Conservation (phyloP, 2,113 vertebrate genomes). For the Microtus montanus region DNA sequence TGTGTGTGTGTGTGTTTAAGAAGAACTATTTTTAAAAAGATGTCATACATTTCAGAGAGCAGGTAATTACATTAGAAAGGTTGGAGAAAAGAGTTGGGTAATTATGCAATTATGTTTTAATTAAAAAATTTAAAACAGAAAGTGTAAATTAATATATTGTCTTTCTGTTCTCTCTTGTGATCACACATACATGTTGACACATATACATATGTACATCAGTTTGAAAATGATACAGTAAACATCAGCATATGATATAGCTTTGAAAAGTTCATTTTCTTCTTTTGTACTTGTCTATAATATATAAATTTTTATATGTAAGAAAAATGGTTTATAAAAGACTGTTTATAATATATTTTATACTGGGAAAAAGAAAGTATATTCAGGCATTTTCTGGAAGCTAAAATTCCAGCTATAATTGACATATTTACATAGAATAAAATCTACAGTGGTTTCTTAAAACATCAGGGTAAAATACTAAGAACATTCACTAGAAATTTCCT, state of each 20-base stretch:
- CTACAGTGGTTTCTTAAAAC: not conserved
- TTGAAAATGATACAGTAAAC: not conserved
- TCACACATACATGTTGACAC: not conserved
- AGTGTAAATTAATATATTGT: not conserved
- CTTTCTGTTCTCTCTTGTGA: not conserved
- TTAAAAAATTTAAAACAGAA: not conserved
- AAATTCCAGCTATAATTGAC: not conserved
- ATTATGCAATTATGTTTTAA: not conserved
- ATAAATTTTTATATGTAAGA: not conserved
- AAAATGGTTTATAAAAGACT: not conserved
- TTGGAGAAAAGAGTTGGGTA: not conserved
- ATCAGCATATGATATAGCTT: not conserved
- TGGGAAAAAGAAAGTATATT: not conserved
- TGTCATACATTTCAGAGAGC: not conserved
- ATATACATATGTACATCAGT: not conserved
- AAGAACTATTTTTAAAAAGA: not conserved
- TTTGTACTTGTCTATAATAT: not conserved
- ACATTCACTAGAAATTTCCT: conserved; percentile 52
- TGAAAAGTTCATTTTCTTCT: not conserved
- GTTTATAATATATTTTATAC: not conserved
- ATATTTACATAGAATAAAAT: not conserved
- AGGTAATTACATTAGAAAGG: not conserved
- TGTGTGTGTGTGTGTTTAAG: not conserved
- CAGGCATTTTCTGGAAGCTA: not conserved
- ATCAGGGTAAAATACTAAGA: conserved; percentile 38